A percentile compares a stretch with the other conserved stretches of the same genome.
Conservation (phyloP, 2,888 invertebrate genomes). For the Zygogramma bicolorata region DNA sequence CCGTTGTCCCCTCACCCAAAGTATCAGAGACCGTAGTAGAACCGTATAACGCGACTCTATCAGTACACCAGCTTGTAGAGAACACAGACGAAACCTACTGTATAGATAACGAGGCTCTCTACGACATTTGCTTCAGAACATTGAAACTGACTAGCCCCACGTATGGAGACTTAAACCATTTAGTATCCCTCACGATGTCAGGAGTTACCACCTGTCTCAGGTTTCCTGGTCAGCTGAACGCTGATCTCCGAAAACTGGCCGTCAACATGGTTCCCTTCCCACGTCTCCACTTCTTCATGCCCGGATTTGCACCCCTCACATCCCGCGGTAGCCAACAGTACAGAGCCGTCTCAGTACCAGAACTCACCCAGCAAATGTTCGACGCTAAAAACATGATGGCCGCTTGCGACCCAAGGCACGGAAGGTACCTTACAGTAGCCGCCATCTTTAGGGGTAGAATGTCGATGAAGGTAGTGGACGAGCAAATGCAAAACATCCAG, state of each 20-base stretch:
- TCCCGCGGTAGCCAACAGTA: conserved; percentile 87
- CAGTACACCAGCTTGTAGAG: conserved; percentile 88
- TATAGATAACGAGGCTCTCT: conserved; percentile 84
- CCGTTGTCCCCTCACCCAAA: conserved; percentile 82
- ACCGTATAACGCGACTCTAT: conserved; percentile 90
- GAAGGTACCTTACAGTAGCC: conserved; percentile 77
- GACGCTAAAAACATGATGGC: conserved; percentile 85
- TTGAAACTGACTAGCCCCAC: conserved; percentile 87
- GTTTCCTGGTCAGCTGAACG: conserved; percentile 94
- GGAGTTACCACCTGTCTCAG: conserved; percentile 87
- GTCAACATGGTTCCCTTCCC: conserved; percentile 99
- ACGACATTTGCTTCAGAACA: conserved; percentile 92
- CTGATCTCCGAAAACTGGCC: conserved; percentile 90
- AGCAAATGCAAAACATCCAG: conserved; percentile 76
- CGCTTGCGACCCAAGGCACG: conserved; percentile 79
- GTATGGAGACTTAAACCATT: conserved; percentile 90
- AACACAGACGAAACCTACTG: conserved; percentile 92
- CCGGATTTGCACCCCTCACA: conserved; percentile 94
- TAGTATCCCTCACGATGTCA: conserved; percentile 87
- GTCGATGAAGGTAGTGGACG: conserved; percentile 83
- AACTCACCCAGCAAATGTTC: conserved; percentile 84
- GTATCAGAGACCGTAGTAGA: conserved; percentile 86
- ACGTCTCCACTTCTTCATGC: conserved; percentile 95
- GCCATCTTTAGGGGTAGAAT: conserved; percentile 78
- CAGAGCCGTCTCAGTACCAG: conserved; percentile 78